phyloP scores from a whole-genome alignment of 2,888 invertebrate genomes.

The Abscondita cerata region DNA sequence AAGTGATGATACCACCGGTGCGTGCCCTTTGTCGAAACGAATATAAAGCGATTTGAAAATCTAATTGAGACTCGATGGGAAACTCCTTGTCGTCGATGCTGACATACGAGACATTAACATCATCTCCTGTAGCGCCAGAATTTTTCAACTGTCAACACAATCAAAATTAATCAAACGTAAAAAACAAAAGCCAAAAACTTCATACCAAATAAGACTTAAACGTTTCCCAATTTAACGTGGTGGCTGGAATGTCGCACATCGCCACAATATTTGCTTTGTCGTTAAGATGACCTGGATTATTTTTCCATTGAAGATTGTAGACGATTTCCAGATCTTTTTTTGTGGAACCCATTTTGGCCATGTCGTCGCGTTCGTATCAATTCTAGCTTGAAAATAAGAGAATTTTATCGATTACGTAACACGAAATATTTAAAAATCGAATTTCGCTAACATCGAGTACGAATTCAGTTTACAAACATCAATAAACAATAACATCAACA shows the following conservation, averaged over 20 bases:
- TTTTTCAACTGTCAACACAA: slow-evolving; percentile 53
- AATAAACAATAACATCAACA: slow-evolving; percentile 4
- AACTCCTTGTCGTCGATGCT: slow-evolving; percentile 56
- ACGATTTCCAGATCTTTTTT: slow-evolving; percentile 54
- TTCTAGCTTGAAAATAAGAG: neutral
- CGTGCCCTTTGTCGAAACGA: slow-evolving; percentile 54
- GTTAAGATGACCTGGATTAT: slow-evolving; percentile 51
- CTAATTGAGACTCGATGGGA: slow-evolving; percentile 57
- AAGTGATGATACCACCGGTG: slow-evolving; percentile 52
- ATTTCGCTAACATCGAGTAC: no score
- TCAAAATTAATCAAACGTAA: slow-evolving; percentile 8
- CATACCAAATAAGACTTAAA: slow-evolving; percentile 60
- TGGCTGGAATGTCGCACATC: slow-evolving; percentile 58
- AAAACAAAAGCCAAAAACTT: neutral
- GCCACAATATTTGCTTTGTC: slow-evolving; percentile 56
- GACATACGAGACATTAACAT: slow-evolving; percentile 57
- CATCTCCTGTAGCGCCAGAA: slow-evolving; percentile 55
- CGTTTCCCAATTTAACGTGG: slow-evolving; percentile 56
- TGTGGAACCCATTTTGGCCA: slow-evolving; percentile 43
- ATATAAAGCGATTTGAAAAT: slow-evolving; percentile 58
- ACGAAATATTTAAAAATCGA: no score
- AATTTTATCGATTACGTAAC: neutral
- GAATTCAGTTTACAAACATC: neutral
- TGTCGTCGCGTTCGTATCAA: neutral
- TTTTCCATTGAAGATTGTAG: slow-evolving; percentile 58